Conservation (phyloP, 2,888 invertebrate genomes). For the Drosophila quinaria region DNA sequence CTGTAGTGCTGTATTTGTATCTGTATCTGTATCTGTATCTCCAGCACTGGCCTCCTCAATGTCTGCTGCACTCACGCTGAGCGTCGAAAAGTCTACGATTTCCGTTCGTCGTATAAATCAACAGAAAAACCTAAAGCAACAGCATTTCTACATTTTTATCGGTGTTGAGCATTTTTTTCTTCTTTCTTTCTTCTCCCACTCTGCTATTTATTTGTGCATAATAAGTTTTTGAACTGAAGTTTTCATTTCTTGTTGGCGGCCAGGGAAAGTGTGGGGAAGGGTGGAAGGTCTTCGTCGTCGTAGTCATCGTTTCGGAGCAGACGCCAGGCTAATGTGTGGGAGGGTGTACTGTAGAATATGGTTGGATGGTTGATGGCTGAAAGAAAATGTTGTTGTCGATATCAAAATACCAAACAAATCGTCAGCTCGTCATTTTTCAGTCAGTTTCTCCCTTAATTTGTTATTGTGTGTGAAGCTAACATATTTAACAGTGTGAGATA, state of each 20-base stretch:
- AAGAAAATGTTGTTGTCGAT: constrained; percentile 65
- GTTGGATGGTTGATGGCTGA: constrained; percentile 35
- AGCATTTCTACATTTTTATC: constrained; percentile 61
- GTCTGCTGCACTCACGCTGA: constrained; percentile 80
- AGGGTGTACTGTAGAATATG: constrained; percentile 16
- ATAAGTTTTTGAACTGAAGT: constrained; percentile 64
- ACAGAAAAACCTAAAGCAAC: constrained; percentile 54
- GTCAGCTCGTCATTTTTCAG: constrained; percentile 80
- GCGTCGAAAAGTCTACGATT: constrained; percentile 83
- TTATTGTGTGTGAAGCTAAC: constrained; percentile 53
- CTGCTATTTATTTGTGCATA: constrained; percentile 76
- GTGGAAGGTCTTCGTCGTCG: constrained; percentile 9
- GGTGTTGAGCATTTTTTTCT: constrained; percentile 47
- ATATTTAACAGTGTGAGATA: constrained; percentile 39
- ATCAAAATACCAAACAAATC: constrained; percentile 79
- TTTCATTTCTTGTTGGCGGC: constrained; percentile 1
- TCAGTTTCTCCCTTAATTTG: constrained; percentile 68
- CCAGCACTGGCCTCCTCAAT: constrained; percentile 56
- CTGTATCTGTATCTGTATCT: constrained; percentile 28
- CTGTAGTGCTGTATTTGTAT: constrained; percentile 4
- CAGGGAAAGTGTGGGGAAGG: neutral
- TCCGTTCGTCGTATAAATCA: constrained; percentile 80
- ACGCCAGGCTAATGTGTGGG: constrained; percentile 52
- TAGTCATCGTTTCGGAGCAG: constrained; percentile 27
- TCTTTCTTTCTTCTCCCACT: constrained; percentile 10